phyloP scores from a whole-genome alignment of 2,888 invertebrate genomes.

The Charanyca ferruginea region DNA sequence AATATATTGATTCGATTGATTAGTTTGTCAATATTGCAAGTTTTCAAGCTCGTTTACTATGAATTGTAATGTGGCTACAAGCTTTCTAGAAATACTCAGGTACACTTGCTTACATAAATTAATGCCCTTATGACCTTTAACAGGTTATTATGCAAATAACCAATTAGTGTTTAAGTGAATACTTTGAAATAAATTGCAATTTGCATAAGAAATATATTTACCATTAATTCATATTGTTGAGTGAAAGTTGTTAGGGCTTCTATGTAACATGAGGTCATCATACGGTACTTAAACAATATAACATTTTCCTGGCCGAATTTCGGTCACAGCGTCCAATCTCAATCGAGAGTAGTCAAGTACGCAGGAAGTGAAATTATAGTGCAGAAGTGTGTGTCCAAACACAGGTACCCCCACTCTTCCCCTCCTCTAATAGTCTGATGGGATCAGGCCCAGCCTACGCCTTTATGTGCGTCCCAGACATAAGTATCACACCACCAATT shows the following conservation, averaged over 20 bases:
- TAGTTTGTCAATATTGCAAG: neutral
- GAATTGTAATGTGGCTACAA: slow-evolving; percentile 12
- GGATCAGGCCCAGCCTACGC: too few relatives aligned
- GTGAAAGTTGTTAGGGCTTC: slow-evolving; percentile 34
- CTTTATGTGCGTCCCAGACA: too few relatives aligned
- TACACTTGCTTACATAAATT: neutral
- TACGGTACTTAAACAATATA: neutral
- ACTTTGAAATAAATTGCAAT: slow-evolving; percentile 18
- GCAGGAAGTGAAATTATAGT: too few relatives aligned
- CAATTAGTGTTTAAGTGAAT: slow-evolving; percentile 35
- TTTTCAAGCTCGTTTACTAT: neutral
- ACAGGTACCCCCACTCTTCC: too few relatives aligned
- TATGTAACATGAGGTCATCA: neutral
- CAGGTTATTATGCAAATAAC: slow-evolving; percentile 42
- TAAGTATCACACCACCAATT: too few relatives aligned
- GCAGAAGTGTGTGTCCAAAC: too few relatives aligned
- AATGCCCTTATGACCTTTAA: slow-evolving; percentile 31
- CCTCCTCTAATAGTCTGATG: too few relatives aligned
- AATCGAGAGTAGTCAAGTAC: too few relatives aligned
- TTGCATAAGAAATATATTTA: slow-evolving; percentile 28
- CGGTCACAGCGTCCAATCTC: too few relatives aligned
- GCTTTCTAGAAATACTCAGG: slow-evolving; percentile 28
- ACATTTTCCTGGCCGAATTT: too few relatives aligned
- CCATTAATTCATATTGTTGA: slow-evolving; percentile 35
- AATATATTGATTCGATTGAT: neutral